Base-by-base conservation (phyloP, 2,797 vertebrate species). In the Cynodonichthys magdalenae region DNA sequence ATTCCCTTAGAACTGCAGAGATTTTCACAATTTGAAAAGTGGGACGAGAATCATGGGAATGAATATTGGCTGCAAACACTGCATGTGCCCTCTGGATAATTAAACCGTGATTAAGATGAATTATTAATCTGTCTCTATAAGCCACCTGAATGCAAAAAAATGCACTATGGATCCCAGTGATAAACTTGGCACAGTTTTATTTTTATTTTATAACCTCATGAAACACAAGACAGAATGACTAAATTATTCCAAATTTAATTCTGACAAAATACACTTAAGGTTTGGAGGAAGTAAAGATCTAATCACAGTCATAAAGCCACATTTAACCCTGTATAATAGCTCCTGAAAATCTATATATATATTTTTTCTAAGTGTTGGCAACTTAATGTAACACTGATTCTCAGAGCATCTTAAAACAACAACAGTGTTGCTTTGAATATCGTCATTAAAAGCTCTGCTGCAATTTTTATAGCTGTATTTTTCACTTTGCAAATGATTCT, bases 41-140 rank as follows among this genome's bases (percentile, higher is more conserved):
- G 41, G 79, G 50, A 66, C 63, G 14, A 69, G 72, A 79, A 81
- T 75, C 75, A 71, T 58, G 74, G 71, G 85, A 83, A 39, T 59
- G 39, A 52, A 66, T n/a, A 74, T 58, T 63, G 62, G 70, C 72
- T 74, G 79, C 71, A 79, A 66, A 75, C 42, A 54, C 55, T 66
- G 50, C 51, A 53, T 20, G n/a, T 74, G 80, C 66, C 82, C 80
- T 80, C 80, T 81, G 60, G 65, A 82, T 83, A 83, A 88, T 86
- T 81, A 83, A 65, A 83, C 42, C 29, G 60, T 61, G 53, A 77
- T 74, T 83, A 74, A 59, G 52, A 77, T 77, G 45, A 82, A 81
- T 80, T 71, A 81, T 75, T 83, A 63, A 77, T 67, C 42, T 71
- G 71, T 77, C 31, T 66, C 28, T 52, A 47, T 15, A 42, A 64